Conservation (phyloP, 2,113 vertebrate species). For the Telmatochromis sp. region DNA sequence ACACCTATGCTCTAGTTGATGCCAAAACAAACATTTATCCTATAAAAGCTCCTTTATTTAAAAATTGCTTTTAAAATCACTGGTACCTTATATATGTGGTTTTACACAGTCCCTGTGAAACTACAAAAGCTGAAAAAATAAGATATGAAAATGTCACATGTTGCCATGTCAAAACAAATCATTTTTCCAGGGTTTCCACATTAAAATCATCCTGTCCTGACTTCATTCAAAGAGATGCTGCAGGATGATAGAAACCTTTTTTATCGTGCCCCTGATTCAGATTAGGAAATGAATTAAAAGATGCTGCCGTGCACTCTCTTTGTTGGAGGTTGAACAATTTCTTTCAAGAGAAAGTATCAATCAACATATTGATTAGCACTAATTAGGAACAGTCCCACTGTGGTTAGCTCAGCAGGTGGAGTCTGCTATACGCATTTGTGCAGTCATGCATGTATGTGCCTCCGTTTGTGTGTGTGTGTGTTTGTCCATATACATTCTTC, state of each 20-base stretch:
- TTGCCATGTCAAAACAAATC: neutral
- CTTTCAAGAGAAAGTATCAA: conserved; percentile 48
- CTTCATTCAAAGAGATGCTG: neutral
- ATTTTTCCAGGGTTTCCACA: neutral
- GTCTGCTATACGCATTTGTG: conserved; percentile 22
- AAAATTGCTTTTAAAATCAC: neutral
- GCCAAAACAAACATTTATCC: neutral
- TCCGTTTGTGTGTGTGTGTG: neutral
- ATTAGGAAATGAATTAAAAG: neutral
- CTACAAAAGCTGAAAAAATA: neutral
- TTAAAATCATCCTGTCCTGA: neutral
- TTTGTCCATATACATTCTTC: conserved; percentile 3
- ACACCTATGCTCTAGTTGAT: neutral
- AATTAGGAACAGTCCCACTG: conserved; percentile 62
- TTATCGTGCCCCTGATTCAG: neutral
- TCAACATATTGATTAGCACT: conserved; percentile 59
- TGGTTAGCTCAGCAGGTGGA: conserved; percentile 45
- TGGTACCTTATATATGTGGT: neutral
- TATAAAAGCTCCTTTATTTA: neutral
- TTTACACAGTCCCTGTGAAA: neutral
- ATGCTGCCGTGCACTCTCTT: neutral
- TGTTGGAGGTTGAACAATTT: neutral
- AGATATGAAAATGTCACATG: neutral
- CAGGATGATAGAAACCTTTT: neutral
- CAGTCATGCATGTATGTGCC: conserved; percentile 27